Conservation (phyloP, 2,113 vertebrate genomes). For the Regulus satrapa region DNA sequence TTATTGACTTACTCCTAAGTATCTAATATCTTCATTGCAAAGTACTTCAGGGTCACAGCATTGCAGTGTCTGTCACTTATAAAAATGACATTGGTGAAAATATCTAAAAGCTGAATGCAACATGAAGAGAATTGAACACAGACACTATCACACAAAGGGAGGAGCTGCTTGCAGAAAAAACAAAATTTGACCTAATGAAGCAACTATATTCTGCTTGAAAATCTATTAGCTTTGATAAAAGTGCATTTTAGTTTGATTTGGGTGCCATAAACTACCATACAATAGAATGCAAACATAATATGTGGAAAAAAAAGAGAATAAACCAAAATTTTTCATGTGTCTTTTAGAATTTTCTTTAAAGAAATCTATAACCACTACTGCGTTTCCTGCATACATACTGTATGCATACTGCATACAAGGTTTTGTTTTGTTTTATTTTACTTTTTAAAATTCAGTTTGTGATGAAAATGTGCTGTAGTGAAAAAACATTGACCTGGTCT, state of each 20-base stretch:
- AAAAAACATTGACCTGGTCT: background rate
- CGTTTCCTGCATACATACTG: no score
- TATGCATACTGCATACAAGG: no score
- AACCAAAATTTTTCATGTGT: fast-evolving
- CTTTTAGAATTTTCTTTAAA: background rate
- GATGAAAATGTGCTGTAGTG: background rate
- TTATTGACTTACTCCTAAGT: background rate
- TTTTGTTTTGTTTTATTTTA: background rate
- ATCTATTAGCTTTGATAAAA: background rate
- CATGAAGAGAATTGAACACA: background rate
- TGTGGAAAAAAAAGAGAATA: background rate
- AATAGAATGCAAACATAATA: background rate
- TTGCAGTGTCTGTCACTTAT: background rate
- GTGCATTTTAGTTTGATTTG: background rate
- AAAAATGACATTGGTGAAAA: background rate
- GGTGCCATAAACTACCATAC: background rate
- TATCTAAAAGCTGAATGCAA: background rate
- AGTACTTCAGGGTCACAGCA: background rate
- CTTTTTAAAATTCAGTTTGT: background rate
- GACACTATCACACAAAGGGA: background rate
- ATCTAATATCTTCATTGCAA: background rate
- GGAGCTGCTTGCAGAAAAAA: background rate
- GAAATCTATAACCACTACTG: background rate
- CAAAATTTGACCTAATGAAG: background rate
- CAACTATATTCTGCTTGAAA: background rate